These are phyloP conservation scores for Forbesichthys papilliferus DNA, from an alignment of 2,113 vertebrate genomes.

Conservation along the genomic window DNA sequence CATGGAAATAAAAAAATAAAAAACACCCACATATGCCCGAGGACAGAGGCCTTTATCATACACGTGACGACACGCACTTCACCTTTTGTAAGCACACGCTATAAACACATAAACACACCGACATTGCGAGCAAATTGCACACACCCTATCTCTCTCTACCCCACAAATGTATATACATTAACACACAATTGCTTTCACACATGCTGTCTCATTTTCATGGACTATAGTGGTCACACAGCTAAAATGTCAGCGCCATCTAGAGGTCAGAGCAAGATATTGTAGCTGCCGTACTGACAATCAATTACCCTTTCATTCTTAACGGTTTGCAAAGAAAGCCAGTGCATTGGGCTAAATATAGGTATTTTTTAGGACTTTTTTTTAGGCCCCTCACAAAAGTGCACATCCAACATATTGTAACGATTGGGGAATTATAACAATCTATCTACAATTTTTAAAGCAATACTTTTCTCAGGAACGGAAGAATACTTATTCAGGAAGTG, in stretches of 20 bases:
- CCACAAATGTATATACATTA: constrained; percentile 8
- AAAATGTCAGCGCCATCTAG: constrained; percentile 92
- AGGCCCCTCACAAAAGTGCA: too few relatives aligned
- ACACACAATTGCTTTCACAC: background rate
- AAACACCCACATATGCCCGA: constrained; percentile 18
- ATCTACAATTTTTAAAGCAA: background rate
- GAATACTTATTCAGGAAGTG: background rate
- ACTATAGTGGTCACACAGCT: constrained; percentile 29
- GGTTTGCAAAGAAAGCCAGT: background rate
- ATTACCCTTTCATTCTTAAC: background rate
- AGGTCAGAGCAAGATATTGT: constrained; percentile 68
- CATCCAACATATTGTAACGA: background rate
- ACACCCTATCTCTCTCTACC: constrained; percentile 35
- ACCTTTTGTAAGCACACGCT: constrained; percentile 10
- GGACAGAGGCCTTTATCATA: constrained; percentile 23
- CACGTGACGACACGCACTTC: constrained; percentile 10
- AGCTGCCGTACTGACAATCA: background rate
- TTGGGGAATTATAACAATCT: background rate
- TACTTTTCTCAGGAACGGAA: background rate
- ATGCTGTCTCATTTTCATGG: background rate
- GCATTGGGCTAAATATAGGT: constrained; percentile 17
- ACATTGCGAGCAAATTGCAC: constrained; percentile 21
- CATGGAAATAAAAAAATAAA: constrained; percentile 58
- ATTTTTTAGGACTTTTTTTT: constrained; percentile 32
- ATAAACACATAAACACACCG: constrained; percentile 23